A percentile compares a stretch with the other conserved stretches of the same genome.
Evolutionary conservation across 2,888 invertebrate genomes (phyloP).

Genomic region (Chrysolina americana): DNA sequence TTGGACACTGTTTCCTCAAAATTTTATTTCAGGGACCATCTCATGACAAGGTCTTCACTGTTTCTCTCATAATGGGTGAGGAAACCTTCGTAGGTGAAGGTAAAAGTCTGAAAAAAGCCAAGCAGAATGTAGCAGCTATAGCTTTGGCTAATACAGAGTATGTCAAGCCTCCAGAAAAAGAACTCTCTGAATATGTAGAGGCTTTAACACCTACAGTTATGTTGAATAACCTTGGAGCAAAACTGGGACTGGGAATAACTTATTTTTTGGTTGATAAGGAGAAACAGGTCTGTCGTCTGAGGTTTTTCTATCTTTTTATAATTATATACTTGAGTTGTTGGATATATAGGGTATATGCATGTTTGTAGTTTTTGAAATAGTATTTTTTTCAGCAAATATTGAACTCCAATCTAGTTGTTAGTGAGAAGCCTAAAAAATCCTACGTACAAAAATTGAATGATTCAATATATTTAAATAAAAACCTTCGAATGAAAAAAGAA

Average conservation of each 20-base stretch:
- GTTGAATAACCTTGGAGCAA: conserved; percentile 62
- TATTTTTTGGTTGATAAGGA: conserved; percentile 55
- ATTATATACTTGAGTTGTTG: too few relatives aligned
- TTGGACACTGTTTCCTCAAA: too few relatives aligned
- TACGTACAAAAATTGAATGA: conserved; percentile 60
- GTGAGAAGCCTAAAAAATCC: conserved; percentile 55
- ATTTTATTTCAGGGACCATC: conserved; percentile 59
- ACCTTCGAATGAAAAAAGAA: conserved; percentile 52
- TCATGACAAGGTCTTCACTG: conserved; percentile 60
- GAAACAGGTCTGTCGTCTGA: conserved; percentile 42
- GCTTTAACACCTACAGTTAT: conserved; percentile 61
- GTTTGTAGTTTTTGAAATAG: too few relatives aligned
- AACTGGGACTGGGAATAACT: conserved; percentile 60
- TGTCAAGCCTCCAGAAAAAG: conserved; percentile 56
- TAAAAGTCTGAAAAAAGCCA: conserved; percentile 61
- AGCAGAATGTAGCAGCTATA: conserved; percentile 57
- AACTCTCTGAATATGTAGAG: conserved; percentile 48
- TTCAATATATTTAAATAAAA: conserved; percentile 54
- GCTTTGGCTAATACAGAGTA: conserved; percentile 62
- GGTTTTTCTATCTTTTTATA: too few relatives aligned
- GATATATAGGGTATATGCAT: too few relatives aligned
- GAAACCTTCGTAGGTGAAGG: conserved; percentile 60
- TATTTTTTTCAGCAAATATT: conserved; percentile 38
- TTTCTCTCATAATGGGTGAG: conserved; percentile 60
- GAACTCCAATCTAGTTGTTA: conserved; percentile 44